Conservation (phyloP, 2,888 invertebrate genomes). For the Harmothoe impar region DNA sequence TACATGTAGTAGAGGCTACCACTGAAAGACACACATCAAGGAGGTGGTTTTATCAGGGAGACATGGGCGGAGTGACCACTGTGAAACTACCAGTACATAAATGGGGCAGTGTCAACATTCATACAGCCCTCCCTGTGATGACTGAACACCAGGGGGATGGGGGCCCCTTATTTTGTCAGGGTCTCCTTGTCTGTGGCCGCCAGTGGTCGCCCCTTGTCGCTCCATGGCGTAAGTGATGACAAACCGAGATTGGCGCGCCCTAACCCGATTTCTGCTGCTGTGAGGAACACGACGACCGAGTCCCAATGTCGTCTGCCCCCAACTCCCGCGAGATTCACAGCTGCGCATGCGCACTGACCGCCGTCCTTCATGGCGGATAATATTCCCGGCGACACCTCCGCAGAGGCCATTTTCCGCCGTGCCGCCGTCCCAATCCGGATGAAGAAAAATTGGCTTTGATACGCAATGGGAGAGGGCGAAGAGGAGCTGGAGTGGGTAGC, state of each 20-base stretch:
- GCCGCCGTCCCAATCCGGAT: not conserved
- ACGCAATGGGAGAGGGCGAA: not conserved
- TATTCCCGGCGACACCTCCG: slow-evolving; percentile 38
- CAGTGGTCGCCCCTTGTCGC: not conserved
- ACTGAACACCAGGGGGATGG: no score
- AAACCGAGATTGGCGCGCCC: slow-evolving; percentile 20
- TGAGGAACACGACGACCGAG: not conserved
- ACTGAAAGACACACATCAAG: no score
- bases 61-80: no score
- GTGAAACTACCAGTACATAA: no score
- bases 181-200: no score
- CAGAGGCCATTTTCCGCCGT: not conserved
- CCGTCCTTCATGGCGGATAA: slow-evolving; percentile 35
- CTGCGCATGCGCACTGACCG: not conserved
- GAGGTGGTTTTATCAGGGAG: no score
- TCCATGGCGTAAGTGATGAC: slow-evolving; percentile 33
- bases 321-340: not conserved
- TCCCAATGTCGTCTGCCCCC: slow-evolving; percentile 37
- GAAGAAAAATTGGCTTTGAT: slow-evolving; percentile 50
- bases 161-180: no score
- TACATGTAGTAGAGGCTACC: no score
- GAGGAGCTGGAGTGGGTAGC: not conserved
- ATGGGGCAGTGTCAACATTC: no score
- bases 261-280: slow-evolving; percentile 8
- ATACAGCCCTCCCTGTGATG: no score